A percentile compares a stretch with the other conserved stretches of the same genome.
Evolutionary conservation across 2,888 invertebrate species (phyloP).

Genomic region (Platycheirus rosarum): DNA sequence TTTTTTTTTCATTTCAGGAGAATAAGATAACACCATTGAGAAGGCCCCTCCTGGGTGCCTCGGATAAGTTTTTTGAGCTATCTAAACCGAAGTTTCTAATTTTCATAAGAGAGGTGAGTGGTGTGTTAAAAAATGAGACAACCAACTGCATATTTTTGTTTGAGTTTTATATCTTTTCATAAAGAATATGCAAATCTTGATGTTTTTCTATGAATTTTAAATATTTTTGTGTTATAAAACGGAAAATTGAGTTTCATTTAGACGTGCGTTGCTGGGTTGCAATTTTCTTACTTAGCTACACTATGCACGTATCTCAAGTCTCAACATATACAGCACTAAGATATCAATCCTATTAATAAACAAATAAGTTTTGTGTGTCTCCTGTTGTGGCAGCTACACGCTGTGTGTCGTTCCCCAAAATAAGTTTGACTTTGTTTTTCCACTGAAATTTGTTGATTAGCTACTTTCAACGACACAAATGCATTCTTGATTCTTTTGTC

Average conservation of each 20-base stretch:
- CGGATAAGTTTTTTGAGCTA: slow-evolving; percentile 52
- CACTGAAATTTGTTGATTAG: slow-evolving; percentile 51
- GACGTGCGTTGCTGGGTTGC: slow-evolving; percentile 9
- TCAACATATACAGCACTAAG: background rate
- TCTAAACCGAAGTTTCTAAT: background rate
- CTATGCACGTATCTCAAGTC: slow-evolving; percentile 5
- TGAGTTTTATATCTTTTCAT: background rate
- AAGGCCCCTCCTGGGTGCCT: slow-evolving; percentile 75
- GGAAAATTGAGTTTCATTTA: slow-evolving; percentile 22
- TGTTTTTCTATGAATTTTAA: slow-evolving; percentile 34
- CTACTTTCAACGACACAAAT: slow-evolving; percentile 11
- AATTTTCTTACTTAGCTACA: slow-evolving; percentile 12
- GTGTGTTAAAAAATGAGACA: background rate
- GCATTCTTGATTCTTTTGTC: slow-evolving; percentile 1
- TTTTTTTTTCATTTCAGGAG: slow-evolving; percentile 64
- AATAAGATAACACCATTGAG: slow-evolving; percentile 70
- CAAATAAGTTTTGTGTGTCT: slow-evolving; percentile 2
- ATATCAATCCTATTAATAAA: slow-evolving; percentile 34
- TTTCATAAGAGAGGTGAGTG: slow-evolving; percentile 14
- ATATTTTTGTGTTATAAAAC: slow-evolving; percentile 12
- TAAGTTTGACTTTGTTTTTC: slow-evolving; percentile 6
- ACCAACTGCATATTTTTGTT: background rate
- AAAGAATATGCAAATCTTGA: background rate
- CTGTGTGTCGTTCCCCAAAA: background rate
- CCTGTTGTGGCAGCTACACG: background rate